phyloP scores from a whole-genome alignment of 2,888 invertebrate species.

The Phasia obesa region DNA sequence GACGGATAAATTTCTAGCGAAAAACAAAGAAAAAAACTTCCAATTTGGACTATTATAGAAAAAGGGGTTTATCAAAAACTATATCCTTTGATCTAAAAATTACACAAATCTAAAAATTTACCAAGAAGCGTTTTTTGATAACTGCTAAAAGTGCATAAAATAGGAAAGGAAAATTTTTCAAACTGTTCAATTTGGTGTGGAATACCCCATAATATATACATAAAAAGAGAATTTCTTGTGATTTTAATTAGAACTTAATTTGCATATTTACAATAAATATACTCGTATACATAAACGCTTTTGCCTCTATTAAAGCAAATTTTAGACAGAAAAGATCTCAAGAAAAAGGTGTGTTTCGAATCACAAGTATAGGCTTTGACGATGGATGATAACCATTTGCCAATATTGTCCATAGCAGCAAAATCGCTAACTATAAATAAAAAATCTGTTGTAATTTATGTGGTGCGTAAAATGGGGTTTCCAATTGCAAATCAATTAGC shows the following conservation, averaged over 20 bases:
- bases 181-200: no score
- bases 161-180: no score
- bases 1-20: no score
- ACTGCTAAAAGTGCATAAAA: no score
- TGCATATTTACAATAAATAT: constrained; percentile 64
- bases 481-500: constrained; percentile 70
- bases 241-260: constrained; percentile 15
- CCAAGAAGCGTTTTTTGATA: no score
- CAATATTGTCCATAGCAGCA: background rate
- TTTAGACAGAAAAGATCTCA: constrained; percentile 16
- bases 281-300: constrained; percentile 23
- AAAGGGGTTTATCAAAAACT: no score
- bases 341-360: constrained; percentile 50
- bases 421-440: background rate
- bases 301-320: constrained; percentile 6
- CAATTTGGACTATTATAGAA: no score
- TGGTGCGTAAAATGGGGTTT: constrained; percentile 63
- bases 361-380: constrained; percentile 27
- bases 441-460: constrained; percentile 44
- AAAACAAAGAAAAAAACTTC: no score
- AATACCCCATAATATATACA: no score
- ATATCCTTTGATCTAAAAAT: no score
- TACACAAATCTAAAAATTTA: no score
- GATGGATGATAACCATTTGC: constrained; percentile 5
- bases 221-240: no score